Percentiles rank a stretch among this genome's conserved stretches.
These are phyloP conservation scores for Paracanthobrama guichenoti DNA, from an alignment of 2,113 vertebrate species.

Conservation along the genomic window DNA sequence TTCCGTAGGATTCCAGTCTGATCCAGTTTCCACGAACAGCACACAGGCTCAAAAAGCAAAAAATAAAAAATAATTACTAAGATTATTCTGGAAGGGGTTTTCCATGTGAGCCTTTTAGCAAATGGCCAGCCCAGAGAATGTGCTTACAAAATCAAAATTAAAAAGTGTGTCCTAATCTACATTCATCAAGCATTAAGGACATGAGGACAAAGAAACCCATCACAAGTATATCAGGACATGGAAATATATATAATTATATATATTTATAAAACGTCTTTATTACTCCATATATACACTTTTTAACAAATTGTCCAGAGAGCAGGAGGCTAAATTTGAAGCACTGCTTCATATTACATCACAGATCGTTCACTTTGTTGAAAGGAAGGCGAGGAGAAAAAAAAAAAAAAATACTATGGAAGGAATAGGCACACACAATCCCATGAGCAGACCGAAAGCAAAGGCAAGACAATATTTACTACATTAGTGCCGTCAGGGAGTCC, in stretches of 20 bases:
- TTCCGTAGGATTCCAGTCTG: conserved; percentile 3
- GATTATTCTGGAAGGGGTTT: conserved; percentile 14
- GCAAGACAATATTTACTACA: conserved; percentile 57
- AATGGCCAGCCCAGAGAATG: conserved; percentile 61
- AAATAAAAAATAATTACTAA: not conserved
- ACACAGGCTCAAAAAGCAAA: not conserved
- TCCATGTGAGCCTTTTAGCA: conserved; percentile 45
- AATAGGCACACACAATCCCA: conserved; percentile 52
- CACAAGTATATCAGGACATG: conserved; percentile 82
- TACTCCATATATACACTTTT: conserved; percentile 94
- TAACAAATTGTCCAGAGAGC: conserved; percentile 78
- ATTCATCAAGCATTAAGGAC: conserved; percentile 70
- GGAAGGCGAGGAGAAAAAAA: not conserved
- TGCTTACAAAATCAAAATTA: conserved; percentile 63
- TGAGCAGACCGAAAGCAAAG: conserved; percentile 57
- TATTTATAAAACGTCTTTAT: conserved; percentile 79
- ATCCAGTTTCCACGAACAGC: conserved; percentile 6
- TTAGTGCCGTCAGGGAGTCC: conserved; percentile 52
- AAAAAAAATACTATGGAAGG: conserved; percentile 16
- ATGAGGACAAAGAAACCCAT: conserved; percentile 78
- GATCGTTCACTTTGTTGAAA: conserved; percentile 58
- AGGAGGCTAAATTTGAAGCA: conserved; percentile 71
- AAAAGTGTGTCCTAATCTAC: conserved; percentile 62
- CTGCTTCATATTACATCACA: conserved; percentile 68
- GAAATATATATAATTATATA: conserved; percentile 79